phyloP scores from a whole-genome alignment of 2,888 invertebrate genomes.

The Lottia scabra region DNA sequence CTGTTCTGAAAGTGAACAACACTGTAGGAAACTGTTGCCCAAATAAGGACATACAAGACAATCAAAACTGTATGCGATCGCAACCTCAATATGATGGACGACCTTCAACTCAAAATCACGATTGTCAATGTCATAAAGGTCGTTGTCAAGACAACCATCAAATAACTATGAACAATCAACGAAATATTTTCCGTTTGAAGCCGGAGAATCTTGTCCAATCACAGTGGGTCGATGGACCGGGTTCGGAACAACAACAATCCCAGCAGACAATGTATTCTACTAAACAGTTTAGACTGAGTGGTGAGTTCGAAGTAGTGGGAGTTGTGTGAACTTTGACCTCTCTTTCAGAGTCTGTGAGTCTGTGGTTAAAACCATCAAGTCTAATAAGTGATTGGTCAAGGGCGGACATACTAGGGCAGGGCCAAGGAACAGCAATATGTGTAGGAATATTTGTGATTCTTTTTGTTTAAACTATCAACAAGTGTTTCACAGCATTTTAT shows the following conservation, averaged over 20 bases:
- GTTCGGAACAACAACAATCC: slow-evolving; percentile 28
- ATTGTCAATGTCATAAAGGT: slow-evolving; percentile 8
- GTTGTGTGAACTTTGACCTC: slow-evolving; percentile 38
- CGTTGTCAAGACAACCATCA: neutral
- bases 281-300: slow-evolving; percentile 49
- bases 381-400: too few relatives aligned
- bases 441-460: too few relatives aligned
- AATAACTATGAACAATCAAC: neutral
- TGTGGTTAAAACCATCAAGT: too few relatives aligned
- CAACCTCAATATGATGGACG: slow-evolving; percentile 17
- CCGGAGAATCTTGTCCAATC: neutral
- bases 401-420: too few relatives aligned
- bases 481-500: too few relatives aligned
- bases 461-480: too few relatives aligned
- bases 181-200: neutral
- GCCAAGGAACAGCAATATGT: too few relatives aligned
- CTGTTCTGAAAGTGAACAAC: neutral
- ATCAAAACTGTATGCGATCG: slow-evolving; percentile 3
- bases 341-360: too few relatives aligned
- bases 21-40: neutral
- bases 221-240: neutral
- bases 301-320: slow-evolving; percentile 58
- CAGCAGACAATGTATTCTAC: slow-evolving; percentile 40
- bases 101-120: slow-evolving; percentile 18
- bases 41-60: neutral